Percentiles rank a stretch among this genome's conserved stretches.
These are phyloP conservation scores for Triplophysa yarkandensis DNA, from an alignment of 2,797 vertebrate genomes.

Conservation along the genomic window DNA sequence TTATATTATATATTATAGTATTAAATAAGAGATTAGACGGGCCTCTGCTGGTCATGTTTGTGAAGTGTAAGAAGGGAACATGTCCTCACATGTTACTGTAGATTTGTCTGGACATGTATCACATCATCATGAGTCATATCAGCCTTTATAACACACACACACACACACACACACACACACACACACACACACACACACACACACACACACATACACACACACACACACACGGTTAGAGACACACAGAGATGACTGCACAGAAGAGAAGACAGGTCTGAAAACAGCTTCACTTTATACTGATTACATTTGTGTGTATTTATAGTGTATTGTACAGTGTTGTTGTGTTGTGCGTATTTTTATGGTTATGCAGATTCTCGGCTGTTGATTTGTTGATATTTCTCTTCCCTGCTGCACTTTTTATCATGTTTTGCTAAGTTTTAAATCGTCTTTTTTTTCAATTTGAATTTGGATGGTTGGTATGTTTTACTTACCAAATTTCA, in stretches of 20 bases:
- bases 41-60: background rate
- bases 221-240: too few relatives aligned
- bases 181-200: background rate
- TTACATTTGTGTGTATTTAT: too few relatives aligned
- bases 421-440: background rate
- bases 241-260: background rate
- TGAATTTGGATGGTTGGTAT: too few relatives aligned
- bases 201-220: background rate
- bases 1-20: too few relatives aligned
- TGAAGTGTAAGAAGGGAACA: background rate
- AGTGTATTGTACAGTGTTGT: too few relatives aligned
- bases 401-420: too few relatives aligned
- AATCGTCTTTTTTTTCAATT: background rate
- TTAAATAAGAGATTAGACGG: too few relatives aligned
- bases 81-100: conserved; percentile 8
- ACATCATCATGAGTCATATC: conserved; percentile 9
- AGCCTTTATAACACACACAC: conserved; percentile 10
- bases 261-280: background rate
- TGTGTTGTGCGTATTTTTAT: background rate
- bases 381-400: too few relatives aligned
- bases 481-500: too few relatives aligned
- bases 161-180: background rate
- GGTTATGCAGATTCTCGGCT: too few relatives aligned
- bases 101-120: conserved; percentile 26
- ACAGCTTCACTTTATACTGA: background rate